These are phyloP conservation scores for Acrossocheilus fasciatus DNA, from an alignment of 2,797 vertebrate species.

Conservation along the genomic window DNA sequence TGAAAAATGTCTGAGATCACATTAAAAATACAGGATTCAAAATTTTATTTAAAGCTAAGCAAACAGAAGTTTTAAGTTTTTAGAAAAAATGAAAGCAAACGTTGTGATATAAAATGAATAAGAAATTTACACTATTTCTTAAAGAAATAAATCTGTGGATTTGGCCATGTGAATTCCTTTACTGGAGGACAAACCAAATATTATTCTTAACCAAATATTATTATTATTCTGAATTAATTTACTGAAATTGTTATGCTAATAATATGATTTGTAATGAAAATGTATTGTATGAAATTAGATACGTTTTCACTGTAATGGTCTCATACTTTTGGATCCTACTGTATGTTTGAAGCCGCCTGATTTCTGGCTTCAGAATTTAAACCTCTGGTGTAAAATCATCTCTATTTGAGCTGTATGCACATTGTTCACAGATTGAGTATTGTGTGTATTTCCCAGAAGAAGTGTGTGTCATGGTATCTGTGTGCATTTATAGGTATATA, in stretches of 20 bases:
- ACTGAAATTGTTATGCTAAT: neutral
- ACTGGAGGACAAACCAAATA: neutral
- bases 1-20: neutral
- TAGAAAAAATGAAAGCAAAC: neutral
- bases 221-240: too few relatives aligned
- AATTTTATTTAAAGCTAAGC: neutral
- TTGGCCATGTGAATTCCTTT: neutral
- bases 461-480: conserved; percentile 38
- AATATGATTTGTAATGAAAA: neutral
- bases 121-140: neutral
- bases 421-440: conserved; percentile 23
- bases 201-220: neutral
- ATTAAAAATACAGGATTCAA: neutral
- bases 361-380: neutral
- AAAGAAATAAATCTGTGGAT: neutral
- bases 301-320: neutral
- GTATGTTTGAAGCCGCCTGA: neutral
- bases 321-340: neutral
- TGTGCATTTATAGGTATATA: conserved; percentile 4
- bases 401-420: conserved; percentile 8
- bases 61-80: neutral
- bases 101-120: neutral
- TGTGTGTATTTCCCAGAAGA: neutral
- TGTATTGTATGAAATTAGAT: neutral
- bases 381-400: conserved; percentile 34